phyloP scores from a whole-genome alignment of 2,888 invertebrate genomes.

The Acleris emargana region DNA sequence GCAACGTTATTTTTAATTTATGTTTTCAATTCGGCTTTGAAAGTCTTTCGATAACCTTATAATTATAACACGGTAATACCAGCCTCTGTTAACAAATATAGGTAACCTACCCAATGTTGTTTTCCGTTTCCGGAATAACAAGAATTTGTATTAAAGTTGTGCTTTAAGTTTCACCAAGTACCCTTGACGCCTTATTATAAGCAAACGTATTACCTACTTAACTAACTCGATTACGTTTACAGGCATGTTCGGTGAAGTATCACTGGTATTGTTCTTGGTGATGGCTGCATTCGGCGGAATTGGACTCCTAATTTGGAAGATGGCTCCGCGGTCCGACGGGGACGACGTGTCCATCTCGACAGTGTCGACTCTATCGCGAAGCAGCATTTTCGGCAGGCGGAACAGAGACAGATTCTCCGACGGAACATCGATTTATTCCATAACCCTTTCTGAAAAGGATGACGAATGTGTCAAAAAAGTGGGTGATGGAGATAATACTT shows the following conservation, averaged over 20 bases:
- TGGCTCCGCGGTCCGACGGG: slow-evolving; percentile 79
- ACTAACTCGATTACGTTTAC: slow-evolving; percentile 46
- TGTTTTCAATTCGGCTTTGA: no score
- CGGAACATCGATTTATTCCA: slow-evolving; percentile 76
- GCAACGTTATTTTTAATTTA: no score
- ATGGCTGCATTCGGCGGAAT: slow-evolving; percentile 84
- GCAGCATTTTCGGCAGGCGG: slow-evolving; percentile 67
- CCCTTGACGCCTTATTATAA: no score
- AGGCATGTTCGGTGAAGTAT: slow-evolving; percentile 78
- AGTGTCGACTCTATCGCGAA: slow-evolving; percentile 69
- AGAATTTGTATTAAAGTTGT: no score
- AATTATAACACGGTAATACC: no score
- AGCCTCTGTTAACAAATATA: no score
- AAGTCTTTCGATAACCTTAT: no score
- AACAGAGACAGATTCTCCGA: slow-evolving; percentile 76
- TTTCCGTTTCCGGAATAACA: no score
- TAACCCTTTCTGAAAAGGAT: slow-evolving; percentile 76
- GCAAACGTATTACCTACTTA: background rate
- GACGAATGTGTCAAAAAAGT: slow-evolving; percentile 65
- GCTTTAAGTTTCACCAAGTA: no score
- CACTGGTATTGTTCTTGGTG: slow-evolving; percentile 82
- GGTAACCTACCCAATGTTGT: no score
- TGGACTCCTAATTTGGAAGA: slow-evolving; percentile 81
- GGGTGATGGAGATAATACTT: slow-evolving; percentile 74
- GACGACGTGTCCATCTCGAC: slow-evolving; percentile 79